Conservation (phyloP, 2,888 invertebrate genomes). For the Tenthredo notha region DNA sequence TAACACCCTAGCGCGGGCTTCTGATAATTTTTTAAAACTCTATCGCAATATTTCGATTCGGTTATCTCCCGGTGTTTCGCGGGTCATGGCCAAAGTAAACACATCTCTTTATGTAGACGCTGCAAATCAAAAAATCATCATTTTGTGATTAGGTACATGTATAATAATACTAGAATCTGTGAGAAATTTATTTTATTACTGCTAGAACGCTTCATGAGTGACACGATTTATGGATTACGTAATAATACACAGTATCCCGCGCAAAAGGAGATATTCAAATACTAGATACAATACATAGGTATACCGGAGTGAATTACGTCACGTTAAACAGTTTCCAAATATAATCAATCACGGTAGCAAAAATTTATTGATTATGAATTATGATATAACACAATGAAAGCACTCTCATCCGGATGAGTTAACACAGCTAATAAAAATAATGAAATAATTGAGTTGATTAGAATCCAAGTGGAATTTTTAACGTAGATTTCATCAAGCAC, state of each 20-base stretch:
- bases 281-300: neutral
- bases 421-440: slow-evolving; percentile 9
- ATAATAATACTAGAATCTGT: neutral
- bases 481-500: neutral
- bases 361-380: neutral
- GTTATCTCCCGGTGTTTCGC: slow-evolving; percentile 31
- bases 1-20: neutral
- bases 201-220: neutral
- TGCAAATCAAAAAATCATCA: neutral
- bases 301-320: neutral
- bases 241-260: neutral
- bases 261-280: slow-evolving; percentile 21
- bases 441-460: slow-evolving; percentile 13
- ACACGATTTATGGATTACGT: neutral
- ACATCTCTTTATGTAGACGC: neutral
- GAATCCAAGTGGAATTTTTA: neutral
- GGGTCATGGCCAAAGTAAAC: slow-evolving; percentile 37
- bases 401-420: neutral
- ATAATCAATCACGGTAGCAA: neutral
- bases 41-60: slow-evolving; percentile 39
- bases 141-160: neutral
- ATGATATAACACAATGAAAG: neutral
- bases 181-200: neutral
- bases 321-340: neutral
- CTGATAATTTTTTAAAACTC: slow-evolving; percentile 22